A percentile compares a stretch with the other conserved stretches of the same genome.
Evolutionary conservation across 2,113 vertebrate genomes (phyloP).

Genomic region (Turnix velox): DNA sequence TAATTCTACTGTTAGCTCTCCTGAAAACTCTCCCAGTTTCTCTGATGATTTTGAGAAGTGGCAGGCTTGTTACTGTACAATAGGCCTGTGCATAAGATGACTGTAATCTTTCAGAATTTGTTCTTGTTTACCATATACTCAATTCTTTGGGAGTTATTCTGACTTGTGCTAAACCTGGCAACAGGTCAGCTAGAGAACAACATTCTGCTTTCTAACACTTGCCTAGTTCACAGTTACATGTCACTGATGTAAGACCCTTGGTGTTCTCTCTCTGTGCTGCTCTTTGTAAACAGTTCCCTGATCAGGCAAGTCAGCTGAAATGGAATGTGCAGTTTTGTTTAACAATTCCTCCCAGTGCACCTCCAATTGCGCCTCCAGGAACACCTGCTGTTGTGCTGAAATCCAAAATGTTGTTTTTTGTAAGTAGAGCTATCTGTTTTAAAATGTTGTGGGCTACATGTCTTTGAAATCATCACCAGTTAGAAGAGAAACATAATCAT

Average conservation of each 20-base stretch:
- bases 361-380: slow-evolving; percentile 95
- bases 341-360: slow-evolving; percentile 97
- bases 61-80: not conserved
- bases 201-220: not conserved
- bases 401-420: slow-evolving; percentile 99
- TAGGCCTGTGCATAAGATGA: not conserved
- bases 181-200: not conserved
- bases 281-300: slow-evolving; percentile 84
- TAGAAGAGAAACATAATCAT: not conserved
- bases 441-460: not conserved
- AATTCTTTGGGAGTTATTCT: not conserved
- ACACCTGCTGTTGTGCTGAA: slow-evolving; percentile 98
- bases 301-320: slow-evolving; percentile 92
- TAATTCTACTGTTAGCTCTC: not conserved
- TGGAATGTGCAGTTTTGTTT: slow-evolving; percentile 99
- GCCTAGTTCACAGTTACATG: not conserved
- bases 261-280: not conserved
- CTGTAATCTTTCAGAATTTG: not conserved
- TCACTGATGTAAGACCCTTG: not conserved
- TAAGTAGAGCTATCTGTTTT: slow-evolving; percentile 74
- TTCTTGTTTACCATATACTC: not conserved
- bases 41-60: not conserved
- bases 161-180: not conserved
- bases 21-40: not conserved
- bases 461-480: not conserved